Base-by-base conservation (phyloP, 2,113 vertebrate genomes). In the Dicentrarchus labrax region DNA sequence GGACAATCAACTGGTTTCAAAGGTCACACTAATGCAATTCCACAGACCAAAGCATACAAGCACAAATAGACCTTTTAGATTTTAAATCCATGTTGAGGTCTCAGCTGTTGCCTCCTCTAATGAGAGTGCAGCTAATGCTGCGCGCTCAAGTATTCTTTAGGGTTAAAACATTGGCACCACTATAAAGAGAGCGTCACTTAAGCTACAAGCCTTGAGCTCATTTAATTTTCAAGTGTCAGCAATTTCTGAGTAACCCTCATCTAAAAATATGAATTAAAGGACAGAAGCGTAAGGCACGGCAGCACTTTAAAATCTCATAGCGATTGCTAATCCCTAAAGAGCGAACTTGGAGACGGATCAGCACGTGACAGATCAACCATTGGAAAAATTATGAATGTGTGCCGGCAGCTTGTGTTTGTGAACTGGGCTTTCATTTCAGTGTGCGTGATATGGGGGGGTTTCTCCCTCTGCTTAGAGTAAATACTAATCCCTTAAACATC, bases 341-440 rank as follows among this genome's bases (percentile, higher is more conserved):
- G 67, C 7, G 0, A 85, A 88, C 70, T 75, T 71, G 79, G 83
- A 93, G 86, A 89, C 60, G 60, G 73, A 76, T 66, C 64, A 39
- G 78, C 93, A 92, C 57, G 76, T 91, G 92, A 88, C 92, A 78
- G 70, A 57, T 92, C 80, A 73, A 60, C 89, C 81, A 22, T 41
- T 41, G 68, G 47, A 71, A 88, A 92, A 94, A 92, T 86, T 72
- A 78, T 94, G 89, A 94, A 92, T 93, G 91, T 93, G 87, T 66
- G 65, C 51, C 8, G 62, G 45, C 82, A 82, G 79, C 80, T 83
- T 74, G 82, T 81, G 75, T 84, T 81, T 80, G 76, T 89, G 80
- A 87, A 90, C 68, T 6, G 56, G 76, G 56, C 17, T 84, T 87
- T 87, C 13, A 65, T 73, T 62, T 69, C n/a, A 4, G 36, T 51